Percentiles rank a stretch among this genome's conserved stretches.
Evolutionary conservation across 2,888 invertebrate species (phyloP).

Genomic region (Epinotia ramella): DNA sequence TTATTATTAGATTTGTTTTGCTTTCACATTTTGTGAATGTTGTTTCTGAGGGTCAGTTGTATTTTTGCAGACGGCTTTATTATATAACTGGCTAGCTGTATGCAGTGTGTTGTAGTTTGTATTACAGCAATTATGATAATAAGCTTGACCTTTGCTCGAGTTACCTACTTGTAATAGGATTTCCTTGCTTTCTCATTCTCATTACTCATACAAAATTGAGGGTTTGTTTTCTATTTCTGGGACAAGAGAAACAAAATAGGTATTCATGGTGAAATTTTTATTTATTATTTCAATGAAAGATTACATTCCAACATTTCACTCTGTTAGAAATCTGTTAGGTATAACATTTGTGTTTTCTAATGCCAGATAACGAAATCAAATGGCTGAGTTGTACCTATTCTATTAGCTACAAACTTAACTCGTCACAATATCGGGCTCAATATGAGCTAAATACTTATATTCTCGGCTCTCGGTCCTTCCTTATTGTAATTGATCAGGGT

Average conservation of each 20-base stretch:
- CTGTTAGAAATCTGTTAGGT: slow-evolving; percentile 68
- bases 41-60: slow-evolving; percentile 23
- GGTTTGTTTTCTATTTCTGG: slow-evolving; percentile 8
- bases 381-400: slow-evolving; percentile 79
- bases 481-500: slow-evolving; percentile 58
- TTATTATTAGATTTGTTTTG: slow-evolving; percentile 34
- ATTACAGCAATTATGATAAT: slow-evolving; percentile 32
- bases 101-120: slow-evolving; percentile 12
- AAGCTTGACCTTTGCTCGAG: slow-evolving; percentile 33
- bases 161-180: slow-evolving; percentile 25
- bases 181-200: slow-evolving; percentile 30
- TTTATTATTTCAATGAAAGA: slow-evolving; percentile 76
- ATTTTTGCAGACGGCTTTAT: slow-evolving; percentile 9
- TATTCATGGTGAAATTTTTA: slow-evolving; percentile 80
- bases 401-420: slow-evolving; percentile 74
- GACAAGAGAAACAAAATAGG: slow-evolving; percentile 61
- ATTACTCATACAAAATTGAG: background rate
- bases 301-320: slow-evolving; percentile 73
- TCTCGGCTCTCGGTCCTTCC: slow-evolving; percentile 76
- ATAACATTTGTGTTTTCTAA: slow-evolving; percentile 67
- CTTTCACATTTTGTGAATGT: slow-evolving; percentile 19
- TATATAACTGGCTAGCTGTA: slow-evolving; percentile 10
- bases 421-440: slow-evolving; percentile 81
- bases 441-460: slow-evolving; percentile 79
- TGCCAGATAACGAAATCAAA: slow-evolving; percentile 69